Base-by-base conservation (phyloP, 2,888 invertebrate species). In the Watsonalla cultraria region DNA sequence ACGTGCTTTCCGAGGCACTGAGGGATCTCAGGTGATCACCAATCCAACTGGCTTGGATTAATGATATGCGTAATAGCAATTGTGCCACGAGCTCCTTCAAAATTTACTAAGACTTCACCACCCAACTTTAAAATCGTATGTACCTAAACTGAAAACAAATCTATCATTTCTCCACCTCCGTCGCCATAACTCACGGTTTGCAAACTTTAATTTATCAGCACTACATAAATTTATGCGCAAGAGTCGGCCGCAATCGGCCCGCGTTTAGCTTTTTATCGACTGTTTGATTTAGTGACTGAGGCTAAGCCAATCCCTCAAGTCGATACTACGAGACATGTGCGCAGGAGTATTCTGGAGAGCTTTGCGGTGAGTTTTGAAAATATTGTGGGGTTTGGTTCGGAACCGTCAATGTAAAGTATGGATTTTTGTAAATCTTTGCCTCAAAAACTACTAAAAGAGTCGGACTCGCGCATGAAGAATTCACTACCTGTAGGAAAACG, bases 231-330 rank as follows among this genome's bases (percentile, higher is more conserved):
- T 85, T 85, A 86, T 86, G 84, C 84, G 80, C 85, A 71, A 74
- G 79, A 80, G 80, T 82, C 74, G 79, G 78, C 74, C 78, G 77
- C 84, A 84, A 90, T 90, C 90, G 88, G 83, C 80, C 86, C 85
- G 85, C 88, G 88, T 90, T 90, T 90, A 89, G 86, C 87, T 88
- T 90, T 90, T 89, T 88, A 88, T 88, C 88, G 87, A 86, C 84
- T 83, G 73, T 74, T 86, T 87, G 86, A 87, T 86, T 86, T 86
- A 87, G 72, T 81, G 82, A 60, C 57, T 59, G 58, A 60, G 66
- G 70, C 69, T 71, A 76, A 80, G 81, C 77, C 86, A 88, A 90
- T 90, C 86, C 88, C 65, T 90, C 90, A 90, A 85, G 78, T 76
- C 84, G 90, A 90, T 89, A 88, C 76, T 78, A 66, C 66, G 64